A percentile compares a stretch with the other conserved stretches of the same genome.
Evolutionary conservation across 1,140 invertebrate species (phyloP).

Genomic region (Hylaeus volcanicus): DNA sequence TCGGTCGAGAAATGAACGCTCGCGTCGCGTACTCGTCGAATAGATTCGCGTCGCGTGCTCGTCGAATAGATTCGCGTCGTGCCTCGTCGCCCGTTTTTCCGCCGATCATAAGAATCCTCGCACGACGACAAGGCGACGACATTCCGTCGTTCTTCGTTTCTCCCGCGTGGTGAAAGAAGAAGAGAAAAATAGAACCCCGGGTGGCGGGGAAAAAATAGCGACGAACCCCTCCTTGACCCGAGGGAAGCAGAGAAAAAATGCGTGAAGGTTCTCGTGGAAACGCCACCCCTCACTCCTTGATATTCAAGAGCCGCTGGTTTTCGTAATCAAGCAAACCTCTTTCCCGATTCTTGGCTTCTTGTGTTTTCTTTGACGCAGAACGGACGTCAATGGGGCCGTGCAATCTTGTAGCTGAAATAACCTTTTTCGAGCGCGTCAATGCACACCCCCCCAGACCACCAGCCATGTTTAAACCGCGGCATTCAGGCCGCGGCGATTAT

Average conservation of each 20-base stretch:
- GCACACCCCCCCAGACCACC: background rate
- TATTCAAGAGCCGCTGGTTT: constrained; percentile 15
- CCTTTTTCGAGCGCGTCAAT: constrained; percentile 49
- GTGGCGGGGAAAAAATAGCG: constrained; percentile 22
- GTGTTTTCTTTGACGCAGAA: constrained; percentile 13
- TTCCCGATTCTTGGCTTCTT: constrained; percentile 9
- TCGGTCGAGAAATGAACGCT: constrained; percentile 10
- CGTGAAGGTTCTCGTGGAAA: background rate
- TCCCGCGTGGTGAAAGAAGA: background rate
- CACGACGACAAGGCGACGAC: background rate
- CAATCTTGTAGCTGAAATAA: constrained; percentile 45
- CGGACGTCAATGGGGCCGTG: constrained; percentile 35
- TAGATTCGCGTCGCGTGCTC: background rate
- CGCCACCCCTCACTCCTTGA: background rate
- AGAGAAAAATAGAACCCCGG: background rate
- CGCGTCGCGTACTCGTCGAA: background rate
- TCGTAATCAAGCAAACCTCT: constrained; percentile 18
- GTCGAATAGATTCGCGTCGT: background rate
- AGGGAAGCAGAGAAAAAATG: background rate
- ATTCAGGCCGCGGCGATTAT: constrained; percentile 23
- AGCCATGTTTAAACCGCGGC: constrained; percentile 16
- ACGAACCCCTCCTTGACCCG: constrained; percentile 28
- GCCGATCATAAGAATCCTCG: background rate
- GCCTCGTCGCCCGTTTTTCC: background rate
- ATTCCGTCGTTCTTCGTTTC: background rate